Evolutionary conservation across 1,140 invertebrate genomes (phyloP), one percentile per base, ranked within the genome.

Genomic region (Mesaphorura yosii): DNA sequence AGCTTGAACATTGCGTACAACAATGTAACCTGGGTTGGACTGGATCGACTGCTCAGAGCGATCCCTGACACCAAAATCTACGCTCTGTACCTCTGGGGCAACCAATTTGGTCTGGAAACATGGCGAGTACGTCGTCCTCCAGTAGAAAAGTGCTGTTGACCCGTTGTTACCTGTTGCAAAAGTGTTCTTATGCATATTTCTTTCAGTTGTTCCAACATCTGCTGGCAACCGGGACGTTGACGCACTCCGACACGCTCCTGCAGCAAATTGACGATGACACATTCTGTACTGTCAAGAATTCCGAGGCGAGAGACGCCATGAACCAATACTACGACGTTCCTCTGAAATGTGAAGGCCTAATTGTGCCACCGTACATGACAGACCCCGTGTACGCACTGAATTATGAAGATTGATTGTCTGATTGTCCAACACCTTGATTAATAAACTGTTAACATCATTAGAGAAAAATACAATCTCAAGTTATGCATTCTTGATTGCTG

Each of bases 251-350:
- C 27, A 28, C 51, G 1, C 23, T 39, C 26, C 22, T n/a, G n/a
- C n/a, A n/a, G n/a, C n/a, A n/a, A n/a, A n/a, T n/a, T n/a, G n/a
- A n/a, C n/a, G 44, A 51, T 29, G 57, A 26, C 7, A 23, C 29
- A n/a, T n/a, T 19, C 10, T 15, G 25, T 17, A 20, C 53, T 27
- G 50, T 45, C 10, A 26, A 38, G 12, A 56, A 55, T 23, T 17
- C 4, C 19, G 49, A 55, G 39, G 15, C 37, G 4, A 37, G 58
- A 15, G 50, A 59, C 37, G 28, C 44, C 4, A 34, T 10, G 10
- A 56, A 59, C 37, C 50, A 49, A 31, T 59, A 52, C 50, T 55
- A 59, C 26, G 58, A 44, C 20, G 53, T 56, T 14, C 34, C 57
- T 7, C 44, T 39, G 1, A 7, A 17, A 27, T 47, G n/a, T 7